Evolutionary conservation across 2,113 vertebrate genomes (phyloP).

Genomic region (Forbesichthys papilliferus): DNA sequence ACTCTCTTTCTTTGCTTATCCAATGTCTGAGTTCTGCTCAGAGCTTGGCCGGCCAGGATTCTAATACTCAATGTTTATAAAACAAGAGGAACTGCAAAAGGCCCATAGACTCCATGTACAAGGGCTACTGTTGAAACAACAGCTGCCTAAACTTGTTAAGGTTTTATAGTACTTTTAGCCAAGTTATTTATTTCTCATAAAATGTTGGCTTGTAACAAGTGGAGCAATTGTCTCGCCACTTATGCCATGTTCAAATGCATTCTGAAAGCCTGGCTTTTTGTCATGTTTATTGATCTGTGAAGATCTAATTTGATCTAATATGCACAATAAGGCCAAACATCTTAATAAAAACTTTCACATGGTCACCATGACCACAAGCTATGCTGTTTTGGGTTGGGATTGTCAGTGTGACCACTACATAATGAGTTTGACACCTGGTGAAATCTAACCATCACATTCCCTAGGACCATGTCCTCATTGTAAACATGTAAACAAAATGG

Average conservation of each 20-base stretch:
- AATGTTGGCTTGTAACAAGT: neutral
- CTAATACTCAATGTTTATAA: conserved; percentile 29
- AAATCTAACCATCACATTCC: conserved; percentile 37
- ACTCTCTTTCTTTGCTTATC: conserved; percentile 54
- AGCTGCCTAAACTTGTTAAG: conserved; percentile 35
- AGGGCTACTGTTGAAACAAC: conserved; percentile 41
- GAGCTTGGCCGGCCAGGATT: conserved; percentile 41
- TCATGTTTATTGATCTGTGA: conserved; percentile 3
- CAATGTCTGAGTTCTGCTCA: conserved; percentile 46
- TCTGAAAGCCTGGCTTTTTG: neutral
- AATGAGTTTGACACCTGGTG: conserved; percentile 44
- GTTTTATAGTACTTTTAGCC: conserved; percentile 10
- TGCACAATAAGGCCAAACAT: neutral
- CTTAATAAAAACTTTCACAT: neutral
- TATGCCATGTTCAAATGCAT: neutral
- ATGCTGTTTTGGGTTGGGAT: neutral
- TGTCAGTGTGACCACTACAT: conserved; percentile 25
- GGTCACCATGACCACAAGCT: conserved; percentile 1
- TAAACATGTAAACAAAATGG: conserved; percentile 46
- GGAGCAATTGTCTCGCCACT: conserved; percentile 1
- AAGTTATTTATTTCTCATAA: conserved; percentile 15
- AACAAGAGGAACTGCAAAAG: conserved; percentile 16
- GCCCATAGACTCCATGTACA: conserved; percentile 27
- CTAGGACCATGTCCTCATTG: conserved; percentile 39
- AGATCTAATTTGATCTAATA: neutral